Percentiles rank a stretch among this genome's conserved stretches.
phyloP scores from a whole-genome alignment of 2,888 invertebrate species.

The Hermaeophaga mercurialis region DNA sequence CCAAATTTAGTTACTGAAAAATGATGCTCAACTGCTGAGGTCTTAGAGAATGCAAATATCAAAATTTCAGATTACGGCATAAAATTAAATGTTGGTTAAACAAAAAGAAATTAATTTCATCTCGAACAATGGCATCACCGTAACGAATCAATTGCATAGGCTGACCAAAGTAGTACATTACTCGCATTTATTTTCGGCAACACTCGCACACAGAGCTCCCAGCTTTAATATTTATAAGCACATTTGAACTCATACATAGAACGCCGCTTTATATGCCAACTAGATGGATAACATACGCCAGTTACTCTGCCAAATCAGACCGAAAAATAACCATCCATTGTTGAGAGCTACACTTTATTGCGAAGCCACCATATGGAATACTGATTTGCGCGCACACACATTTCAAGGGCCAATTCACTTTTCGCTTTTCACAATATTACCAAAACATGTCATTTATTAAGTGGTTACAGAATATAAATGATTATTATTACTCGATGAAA shows the following conservation, averaged over 20 bases:
- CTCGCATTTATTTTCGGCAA: conserved; percentile 33
- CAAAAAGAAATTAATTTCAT: conserved; percentile 2
- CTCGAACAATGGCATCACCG: conserved; percentile 5
- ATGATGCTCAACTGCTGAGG: too few relatives aligned
- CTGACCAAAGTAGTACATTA: conserved; percentile 23
- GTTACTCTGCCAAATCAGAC: conserved; percentile 53
- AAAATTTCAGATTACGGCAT: too few relatives aligned
- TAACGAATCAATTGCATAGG: conserved; percentile 21
- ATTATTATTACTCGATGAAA: too few relatives aligned
- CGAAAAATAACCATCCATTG: conserved; percentile 55
- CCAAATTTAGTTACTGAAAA: too few relatives aligned
- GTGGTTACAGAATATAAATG: conserved; percentile 25
- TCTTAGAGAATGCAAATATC: too few relatives aligned
- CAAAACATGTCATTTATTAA: conserved; percentile 45
- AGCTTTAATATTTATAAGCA: conserved; percentile 44
- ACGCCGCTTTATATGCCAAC: conserved; percentile 46
- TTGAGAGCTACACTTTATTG: conserved; percentile 53
- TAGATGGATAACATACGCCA: conserved; percentile 56
- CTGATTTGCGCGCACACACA: conserved; percentile 44
- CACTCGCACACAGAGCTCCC: conserved; percentile 37
- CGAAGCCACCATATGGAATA: conserved; percentile 51
- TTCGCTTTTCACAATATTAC: conserved; percentile 42
- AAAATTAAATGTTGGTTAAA: too few relatives aligned
- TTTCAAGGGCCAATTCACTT: conserved; percentile 41
- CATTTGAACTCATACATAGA: conserved; percentile 44